Evolutionary conservation across 2,888 invertebrate genomes (phyloP).

Genomic region (Phymatocera aterrima): DNA sequence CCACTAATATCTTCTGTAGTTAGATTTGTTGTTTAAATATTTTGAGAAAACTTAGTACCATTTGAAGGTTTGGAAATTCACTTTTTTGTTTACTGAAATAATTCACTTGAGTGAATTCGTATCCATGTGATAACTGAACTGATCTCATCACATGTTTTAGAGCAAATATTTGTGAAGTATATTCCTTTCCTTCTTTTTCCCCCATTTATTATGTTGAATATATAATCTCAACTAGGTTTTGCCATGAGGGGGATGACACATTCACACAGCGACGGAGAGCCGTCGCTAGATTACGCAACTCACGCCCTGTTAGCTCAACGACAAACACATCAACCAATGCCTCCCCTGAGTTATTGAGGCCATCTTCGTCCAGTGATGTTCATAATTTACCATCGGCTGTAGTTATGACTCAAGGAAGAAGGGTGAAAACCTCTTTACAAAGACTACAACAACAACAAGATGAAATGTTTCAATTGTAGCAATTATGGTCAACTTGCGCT

Average conservation of each 20-base stretch:
- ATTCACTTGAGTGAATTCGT: background rate
- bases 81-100: background rate
- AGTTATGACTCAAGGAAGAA: constrained; percentile 88
- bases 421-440: constrained; percentile 87
- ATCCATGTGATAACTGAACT: background rate
- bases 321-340: constrained; percentile 74
- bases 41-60: background rate
- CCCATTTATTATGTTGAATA: too few species aligned
- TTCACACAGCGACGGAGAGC: constrained; percentile 77
- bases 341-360: constrained; percentile 67
- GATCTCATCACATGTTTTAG: background rate
- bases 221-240: too few species aligned
- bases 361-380: constrained; percentile 77
- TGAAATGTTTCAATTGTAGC: constrained; percentile 95
- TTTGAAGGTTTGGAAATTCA: background rate
- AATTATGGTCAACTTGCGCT: constrained; percentile 62
- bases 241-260: constrained; percentile 77
- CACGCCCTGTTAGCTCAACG: constrained; percentile 74
- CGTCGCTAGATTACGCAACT: constrained; percentile 78
- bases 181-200: constrained; percentile 21
- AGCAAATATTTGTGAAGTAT: constrained; percentile 44
- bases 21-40: background rate
- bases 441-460: constrained; percentile 91
- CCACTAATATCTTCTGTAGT: background rate
- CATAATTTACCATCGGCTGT: constrained; percentile 76